phyloP scores from a whole-genome alignment of 2,113 vertebrate genomes.

The Thinocorus orbignyianus region DNA sequence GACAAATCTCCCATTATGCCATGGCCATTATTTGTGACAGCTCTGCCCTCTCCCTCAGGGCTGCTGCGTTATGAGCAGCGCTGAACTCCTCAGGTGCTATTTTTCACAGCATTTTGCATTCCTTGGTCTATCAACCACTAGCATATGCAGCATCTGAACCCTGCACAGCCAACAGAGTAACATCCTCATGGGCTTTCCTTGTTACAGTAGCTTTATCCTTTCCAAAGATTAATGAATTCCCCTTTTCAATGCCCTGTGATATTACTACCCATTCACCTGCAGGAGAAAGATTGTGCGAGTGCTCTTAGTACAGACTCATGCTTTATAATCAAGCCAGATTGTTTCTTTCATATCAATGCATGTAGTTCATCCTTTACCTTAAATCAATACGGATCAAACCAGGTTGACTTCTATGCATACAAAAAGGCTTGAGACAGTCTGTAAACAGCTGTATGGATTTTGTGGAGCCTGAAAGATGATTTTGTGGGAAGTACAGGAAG shows the following conservation, averaged over 20 bases:
- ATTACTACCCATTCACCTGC: not conserved
- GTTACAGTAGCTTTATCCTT: not conserved
- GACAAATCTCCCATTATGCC: not conserved
- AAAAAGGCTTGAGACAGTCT: not conserved
- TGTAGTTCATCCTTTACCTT: constrained; percentile 15
- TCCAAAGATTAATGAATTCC: not conserved
- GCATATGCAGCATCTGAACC: not conserved
- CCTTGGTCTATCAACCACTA: not conserved
- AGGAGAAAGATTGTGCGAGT: not conserved
- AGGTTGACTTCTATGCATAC: not conserved
- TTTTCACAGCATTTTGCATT: not conserved
- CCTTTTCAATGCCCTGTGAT: not conserved
- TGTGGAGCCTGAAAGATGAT: not conserved
- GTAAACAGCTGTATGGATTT: not conserved
- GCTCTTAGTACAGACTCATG: not conserved
- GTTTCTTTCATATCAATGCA: not conserved
- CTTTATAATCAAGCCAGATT: constrained; percentile 3
- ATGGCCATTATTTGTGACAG: not conserved
- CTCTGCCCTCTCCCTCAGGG: not conserved
- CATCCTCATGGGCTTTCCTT: not conserved
- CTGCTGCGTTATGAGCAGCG: not conserved
- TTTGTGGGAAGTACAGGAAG: not conserved
- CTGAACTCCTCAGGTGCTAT: not conserved
- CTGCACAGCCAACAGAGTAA: not conserved
- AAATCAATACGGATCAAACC: not conserved